A percentile compares a stretch with the other conserved stretches of the same genome.
Conservation (phyloP, 2,888 invertebrate genomes). For the Autographa pulchrina region DNA sequence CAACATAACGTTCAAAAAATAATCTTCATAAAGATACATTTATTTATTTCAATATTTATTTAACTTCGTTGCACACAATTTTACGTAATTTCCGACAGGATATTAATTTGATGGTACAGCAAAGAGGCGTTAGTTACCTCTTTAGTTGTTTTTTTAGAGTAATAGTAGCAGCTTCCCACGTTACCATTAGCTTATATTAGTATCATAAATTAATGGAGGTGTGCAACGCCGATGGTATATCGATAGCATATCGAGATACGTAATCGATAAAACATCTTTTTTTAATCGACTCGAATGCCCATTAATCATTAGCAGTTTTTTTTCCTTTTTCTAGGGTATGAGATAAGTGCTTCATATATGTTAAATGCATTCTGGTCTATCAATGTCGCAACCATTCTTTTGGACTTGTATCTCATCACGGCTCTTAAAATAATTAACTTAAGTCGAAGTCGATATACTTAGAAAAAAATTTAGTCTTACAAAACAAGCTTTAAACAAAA, state of each 20-base stretch:
- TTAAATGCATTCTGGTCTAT: not conserved
- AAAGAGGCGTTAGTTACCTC: slow-evolving; percentile 12
- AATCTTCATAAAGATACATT: slow-evolving; percentile 2
- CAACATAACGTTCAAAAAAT: not conserved
- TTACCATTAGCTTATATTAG: slow-evolving; percentile 1
- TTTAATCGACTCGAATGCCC: not conserved
- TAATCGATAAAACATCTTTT: slow-evolving; percentile 3
- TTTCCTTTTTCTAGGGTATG: not conserved
- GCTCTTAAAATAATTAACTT: no score
- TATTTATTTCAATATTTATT: slow-evolving; percentile 26
- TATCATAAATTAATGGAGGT: not conserved
- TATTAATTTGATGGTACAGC: slow-evolving; percentile 18
- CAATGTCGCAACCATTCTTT: no score
- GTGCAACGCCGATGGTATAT: not conserved
- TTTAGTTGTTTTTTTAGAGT: not conserved
- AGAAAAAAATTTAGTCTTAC: no score
- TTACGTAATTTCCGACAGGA: slow-evolving; percentile 26
- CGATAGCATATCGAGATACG: no score
- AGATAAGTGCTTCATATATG: not conserved
- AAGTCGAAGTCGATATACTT: no score
- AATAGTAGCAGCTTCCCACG: not conserved
- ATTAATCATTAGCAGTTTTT: not conserved
- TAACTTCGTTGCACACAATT: slow-evolving; percentile 23
- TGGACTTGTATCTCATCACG: no score
- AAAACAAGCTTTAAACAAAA: no score